Conservation (phyloP, 2,797 vertebrate species). For the Myioborus melanocephalus region DNA sequence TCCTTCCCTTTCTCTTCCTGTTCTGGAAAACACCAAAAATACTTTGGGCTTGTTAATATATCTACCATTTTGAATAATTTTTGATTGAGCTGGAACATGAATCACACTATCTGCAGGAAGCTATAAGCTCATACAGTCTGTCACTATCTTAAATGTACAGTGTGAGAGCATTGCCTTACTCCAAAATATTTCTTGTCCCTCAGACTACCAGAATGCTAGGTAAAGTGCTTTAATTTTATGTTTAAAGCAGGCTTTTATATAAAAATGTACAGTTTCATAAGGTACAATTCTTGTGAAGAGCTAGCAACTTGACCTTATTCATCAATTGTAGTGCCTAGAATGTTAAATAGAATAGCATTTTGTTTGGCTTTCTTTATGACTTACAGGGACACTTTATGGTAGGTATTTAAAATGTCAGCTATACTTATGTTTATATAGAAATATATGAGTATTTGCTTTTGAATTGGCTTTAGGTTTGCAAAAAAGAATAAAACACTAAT, state of each 20-base stretch:
- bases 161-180: background rate
- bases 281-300: background rate
- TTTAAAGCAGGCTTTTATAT: background rate
- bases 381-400: background rate
- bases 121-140: background rate
- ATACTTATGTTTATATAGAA: background rate
- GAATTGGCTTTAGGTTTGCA: background rate
- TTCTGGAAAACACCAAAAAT: background rate
- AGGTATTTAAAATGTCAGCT: background rate
- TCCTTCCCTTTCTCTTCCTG: background rate
- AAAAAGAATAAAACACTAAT: background rate
- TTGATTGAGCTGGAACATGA: background rate
- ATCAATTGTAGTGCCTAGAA: background rate
- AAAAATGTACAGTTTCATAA: background rate
- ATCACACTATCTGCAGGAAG: background rate
- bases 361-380: background rate
- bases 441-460: background rate
- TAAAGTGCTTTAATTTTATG: background rate
- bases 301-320: background rate
- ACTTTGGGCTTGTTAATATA: background rate
- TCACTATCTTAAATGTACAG: background rate
- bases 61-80: background rate
- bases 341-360: background rate
- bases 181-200: background rate
- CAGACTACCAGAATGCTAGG: background rate